phyloP scores from a whole-genome alignment of 1,140 invertebrate species.

The Phymastichus coffea region DNA sequence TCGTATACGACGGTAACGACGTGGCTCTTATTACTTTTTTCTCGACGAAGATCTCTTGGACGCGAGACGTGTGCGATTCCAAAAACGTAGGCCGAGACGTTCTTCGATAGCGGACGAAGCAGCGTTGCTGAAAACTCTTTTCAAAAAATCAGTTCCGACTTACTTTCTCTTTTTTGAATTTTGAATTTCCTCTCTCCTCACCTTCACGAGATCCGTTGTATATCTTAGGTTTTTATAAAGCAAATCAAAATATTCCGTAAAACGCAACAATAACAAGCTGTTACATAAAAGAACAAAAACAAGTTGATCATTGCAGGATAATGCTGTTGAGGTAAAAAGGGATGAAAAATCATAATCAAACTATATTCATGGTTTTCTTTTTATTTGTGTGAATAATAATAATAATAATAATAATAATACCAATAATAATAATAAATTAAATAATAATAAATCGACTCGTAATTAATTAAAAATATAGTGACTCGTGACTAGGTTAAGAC shows the following conservation, averaged over 20 bases:
- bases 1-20: not conserved
- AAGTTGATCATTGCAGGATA: not conserved
- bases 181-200: too few relatives aligned
- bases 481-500: constrained; percentile 59
- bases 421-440: constrained; percentile 27
- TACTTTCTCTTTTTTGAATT: constrained; percentile 3
- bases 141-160: constrained; percentile 3
- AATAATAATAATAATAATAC: constrained; percentile 26
- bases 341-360: constrained; percentile 35
- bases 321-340: not conserved
- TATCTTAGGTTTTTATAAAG: too few relatives aligned
- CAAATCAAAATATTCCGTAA: not conserved
- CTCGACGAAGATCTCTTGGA: constrained; percentile 12
- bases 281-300: not conserved
- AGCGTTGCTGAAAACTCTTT: constrained; percentile 7
- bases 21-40: not conserved
- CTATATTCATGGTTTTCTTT: constrained; percentile 44
- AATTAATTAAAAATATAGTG: constrained; percentile 56
- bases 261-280: constrained; percentile 8
- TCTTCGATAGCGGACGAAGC: constrained; percentile 31
- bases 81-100: constrained; percentile 36
- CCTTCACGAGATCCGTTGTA: too few relatives aligned
- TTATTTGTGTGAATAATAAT: constrained; percentile 49
- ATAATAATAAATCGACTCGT: constrained; percentile 51
- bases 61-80: constrained; percentile 29